Evolutionary conservation across 2,797 vertebrate genomes (phyloP).

Genomic region (Erethizon dorsatum): DNA sequence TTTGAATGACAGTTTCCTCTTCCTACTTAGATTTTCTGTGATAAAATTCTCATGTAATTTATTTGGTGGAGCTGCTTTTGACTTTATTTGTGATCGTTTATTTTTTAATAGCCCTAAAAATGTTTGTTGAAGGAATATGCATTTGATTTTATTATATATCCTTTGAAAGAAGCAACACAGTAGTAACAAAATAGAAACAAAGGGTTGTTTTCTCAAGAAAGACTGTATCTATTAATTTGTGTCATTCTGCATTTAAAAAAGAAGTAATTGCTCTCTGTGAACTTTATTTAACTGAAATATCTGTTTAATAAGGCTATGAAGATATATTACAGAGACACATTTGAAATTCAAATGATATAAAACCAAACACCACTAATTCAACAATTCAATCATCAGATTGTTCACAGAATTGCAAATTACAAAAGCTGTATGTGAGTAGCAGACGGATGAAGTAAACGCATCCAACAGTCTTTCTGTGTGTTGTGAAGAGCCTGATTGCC

Average conservation of each 20-base stretch:
- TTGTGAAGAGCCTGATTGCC: neutral
- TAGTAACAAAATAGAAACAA: neutral
- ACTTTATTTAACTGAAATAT: conserved; percentile 50
- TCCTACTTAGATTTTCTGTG: rapidly evolving
- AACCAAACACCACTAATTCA: conserved; percentile 54
- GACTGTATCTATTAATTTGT: neutral
- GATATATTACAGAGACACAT: conserved; percentile 55
- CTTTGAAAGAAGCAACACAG: conserved; percentile 11
- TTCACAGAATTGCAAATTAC: conserved; percentile 60
- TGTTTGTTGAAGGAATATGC: neutral
- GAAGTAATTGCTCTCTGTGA: neutral
- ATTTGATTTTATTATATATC: neutral
- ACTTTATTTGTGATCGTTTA: neutral
- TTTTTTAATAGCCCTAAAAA: conserved; percentile 41
- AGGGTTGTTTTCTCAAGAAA: neutral
- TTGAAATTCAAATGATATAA: conserved; percentile 72
- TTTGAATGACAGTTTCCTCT: neutral
- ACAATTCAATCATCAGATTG: conserved; percentile 59
- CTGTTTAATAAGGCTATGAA: conserved; percentile 38
- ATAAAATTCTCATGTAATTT: conserved; percentile 60
- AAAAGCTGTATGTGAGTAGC: conserved; percentile 3
- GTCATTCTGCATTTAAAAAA: conserved; percentile 54
- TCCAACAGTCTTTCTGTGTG: neutral
- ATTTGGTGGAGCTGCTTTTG: neutral
- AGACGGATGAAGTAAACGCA: conserved; percentile 53